Conservation (phyloP, 1,140 invertebrate species). For the Stegodyphus mimosarum region DNA sequence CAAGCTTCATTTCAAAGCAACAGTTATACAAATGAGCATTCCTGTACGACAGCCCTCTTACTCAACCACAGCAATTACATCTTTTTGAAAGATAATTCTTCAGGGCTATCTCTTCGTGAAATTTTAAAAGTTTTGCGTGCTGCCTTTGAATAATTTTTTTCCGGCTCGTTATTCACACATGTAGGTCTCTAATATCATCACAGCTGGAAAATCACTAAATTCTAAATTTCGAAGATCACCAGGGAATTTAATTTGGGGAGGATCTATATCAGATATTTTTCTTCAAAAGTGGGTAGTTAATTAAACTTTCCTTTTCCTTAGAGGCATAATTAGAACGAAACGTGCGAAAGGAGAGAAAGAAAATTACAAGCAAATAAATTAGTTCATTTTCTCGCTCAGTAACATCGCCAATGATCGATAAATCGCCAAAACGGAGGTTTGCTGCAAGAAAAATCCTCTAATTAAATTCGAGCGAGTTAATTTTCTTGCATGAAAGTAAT, state of each 20-base stretch:
- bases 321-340: conserved; percentile 10
- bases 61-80: too few species aligned
- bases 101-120: neutral
- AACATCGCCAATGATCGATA: too few species aligned
- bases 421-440: too few species aligned
- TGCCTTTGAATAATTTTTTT: neutral
- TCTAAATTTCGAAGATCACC: neutral
- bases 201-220: neutral
- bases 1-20: too few species aligned
- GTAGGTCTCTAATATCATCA: neutral
- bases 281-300: conserved; percentile 3
- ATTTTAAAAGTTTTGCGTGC: conserved; percentile 6
- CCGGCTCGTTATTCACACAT: neutral
- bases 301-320: conserved; percentile 16
- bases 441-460: neutral
- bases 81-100: too few species aligned
- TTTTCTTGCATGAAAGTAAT: too few species aligned
- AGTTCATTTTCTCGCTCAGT: too few species aligned
- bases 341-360: neutral
- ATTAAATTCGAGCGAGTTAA: neutral
- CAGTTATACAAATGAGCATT: too few species aligned
- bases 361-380: too few species aligned
- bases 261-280: conserved; percentile 17
- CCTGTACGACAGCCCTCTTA: too few species aligned
- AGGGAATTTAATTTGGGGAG: neutral